phyloP scores from a whole-genome alignment of 2,113 vertebrate genomes.

The Vimba vimba region DNA sequence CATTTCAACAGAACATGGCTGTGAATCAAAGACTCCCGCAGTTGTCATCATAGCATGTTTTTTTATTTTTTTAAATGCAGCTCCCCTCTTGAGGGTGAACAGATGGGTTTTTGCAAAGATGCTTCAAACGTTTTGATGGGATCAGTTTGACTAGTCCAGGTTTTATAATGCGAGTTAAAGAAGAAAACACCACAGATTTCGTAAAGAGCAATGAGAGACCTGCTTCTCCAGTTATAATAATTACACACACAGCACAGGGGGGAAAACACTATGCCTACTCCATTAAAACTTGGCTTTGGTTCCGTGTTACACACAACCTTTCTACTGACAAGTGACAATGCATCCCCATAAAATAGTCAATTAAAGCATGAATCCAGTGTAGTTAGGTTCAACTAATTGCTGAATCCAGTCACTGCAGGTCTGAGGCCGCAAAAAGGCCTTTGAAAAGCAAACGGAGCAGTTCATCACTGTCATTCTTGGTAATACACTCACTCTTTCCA shows the following conservation, averaged over 20 bases:
- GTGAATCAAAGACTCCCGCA: slow-evolving; percentile 22
- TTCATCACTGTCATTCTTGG: slow-evolving; percentile 61
- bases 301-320: slow-evolving; percentile 34
- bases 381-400: not conserved
- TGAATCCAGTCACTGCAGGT: slow-evolving; percentile 30
- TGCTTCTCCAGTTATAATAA: not conserved
- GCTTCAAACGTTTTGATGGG: slow-evolving; percentile 5
- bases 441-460: slow-evolving; percentile 49
- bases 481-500: slow-evolving; percentile 59
- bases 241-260: not conserved
- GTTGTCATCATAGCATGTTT: slow-evolving; percentile 4
- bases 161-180: slow-evolving; percentile 39
- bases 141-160: not conserved
- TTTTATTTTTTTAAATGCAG: not conserved
- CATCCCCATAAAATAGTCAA: slow-evolving; percentile 15
- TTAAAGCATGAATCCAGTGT: not conserved
- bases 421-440: slow-evolving; percentile 15
- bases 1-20: slow-evolving; percentile 16
- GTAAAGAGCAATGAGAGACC: not conserved
- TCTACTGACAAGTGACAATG: slow-evolving; percentile 43
- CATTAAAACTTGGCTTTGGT: slow-evolving; percentile 44
- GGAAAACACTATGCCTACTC: not conserved
- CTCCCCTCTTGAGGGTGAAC: slow-evolving; percentile 11
- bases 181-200: slow-evolving; percentile 9
- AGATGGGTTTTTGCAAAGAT: slow-evolving; percentile 31